These are phyloP conservation scores for Mnemiopsis leidyi DNA, from an alignment of 37 sponge, comb jelly and placozoan species.

Conservation along the genomic window DNA sequence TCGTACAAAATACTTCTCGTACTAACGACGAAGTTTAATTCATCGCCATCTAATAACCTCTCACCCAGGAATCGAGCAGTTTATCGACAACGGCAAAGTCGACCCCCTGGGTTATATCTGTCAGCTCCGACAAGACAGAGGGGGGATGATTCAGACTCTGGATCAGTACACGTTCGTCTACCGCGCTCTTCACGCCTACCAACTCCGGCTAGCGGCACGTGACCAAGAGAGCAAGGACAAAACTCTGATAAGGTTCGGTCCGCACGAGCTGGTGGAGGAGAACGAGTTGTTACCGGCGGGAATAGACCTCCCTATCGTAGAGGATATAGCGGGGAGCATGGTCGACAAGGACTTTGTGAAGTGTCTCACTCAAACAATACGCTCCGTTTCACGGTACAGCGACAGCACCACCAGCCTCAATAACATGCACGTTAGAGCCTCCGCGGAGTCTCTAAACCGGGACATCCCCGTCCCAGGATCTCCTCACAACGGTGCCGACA, in stretches of 20 bases:
- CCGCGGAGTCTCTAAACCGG: neutral
- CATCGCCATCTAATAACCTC: neutral
- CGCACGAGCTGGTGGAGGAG: neutral
- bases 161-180: slow-evolving; percentile 80
- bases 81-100: slow-evolving; percentile 69
- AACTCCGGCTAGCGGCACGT: neutral
- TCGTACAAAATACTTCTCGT: too few relatives aligned
- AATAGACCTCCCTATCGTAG: neutral
- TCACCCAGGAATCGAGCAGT: slow-evolving; percentile 68
- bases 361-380: neutral
- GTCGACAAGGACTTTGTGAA: neutral
- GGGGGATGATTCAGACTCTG: slow-evolving; percentile 80
- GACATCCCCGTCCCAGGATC: neutral
- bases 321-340: neutral
- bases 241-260: neutral
- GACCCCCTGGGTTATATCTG: slow-evolving; percentile 76
- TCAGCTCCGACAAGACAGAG: slow-evolving; percentile 80
- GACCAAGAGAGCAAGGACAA: neutral
- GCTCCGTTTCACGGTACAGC: neutral
- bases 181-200: slow-evolving; percentile 70
- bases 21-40: too few relatives aligned
- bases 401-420: neutral
- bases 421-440: neutral
- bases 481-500: neutral
- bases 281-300: neutral